Conservation (phyloP, 2,888 invertebrate genomes). For the Oxystoma pomonae region DNA sequence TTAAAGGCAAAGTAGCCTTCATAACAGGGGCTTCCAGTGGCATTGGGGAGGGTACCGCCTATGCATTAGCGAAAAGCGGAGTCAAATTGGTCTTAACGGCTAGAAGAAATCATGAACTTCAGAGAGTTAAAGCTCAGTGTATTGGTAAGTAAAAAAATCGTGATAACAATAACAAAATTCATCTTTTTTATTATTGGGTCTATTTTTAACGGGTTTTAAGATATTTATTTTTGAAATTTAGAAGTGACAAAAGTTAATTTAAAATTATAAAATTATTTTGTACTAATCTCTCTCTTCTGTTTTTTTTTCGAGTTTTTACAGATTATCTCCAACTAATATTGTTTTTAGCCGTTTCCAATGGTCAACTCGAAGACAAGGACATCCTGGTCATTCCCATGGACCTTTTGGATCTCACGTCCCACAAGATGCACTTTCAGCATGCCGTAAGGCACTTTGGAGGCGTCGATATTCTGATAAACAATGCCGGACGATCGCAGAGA, state of each 20-base stretch:
- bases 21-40: constrained; percentile 83
- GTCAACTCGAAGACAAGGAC: constrained; percentile 54
- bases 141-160: constrained; percentile 48
- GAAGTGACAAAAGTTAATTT: too few relatives aligned
- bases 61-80: constrained; percentile 61
- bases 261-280: too few relatives aligned
- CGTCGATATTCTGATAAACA: constrained; percentile 74
- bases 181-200: too few relatives aligned
- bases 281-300: too few relatives aligned
- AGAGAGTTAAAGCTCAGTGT: constrained; percentile 63
- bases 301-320: too few relatives aligned
- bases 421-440: constrained; percentile 56
- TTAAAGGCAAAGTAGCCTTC: constrained; percentile 70
- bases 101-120: constrained; percentile 58
- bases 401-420: constrained; percentile 56
- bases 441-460: constrained; percentile 66
- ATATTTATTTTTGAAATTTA: too few relatives aligned
- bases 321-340: too few relatives aligned
- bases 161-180: too few relatives aligned
- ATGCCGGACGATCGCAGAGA: constrained; percentile 74
- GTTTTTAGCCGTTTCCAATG: constrained; percentile 43
- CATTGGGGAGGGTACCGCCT: constrained; percentile 71
- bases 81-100: constrained; percentile 67
- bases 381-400: constrained; percentile 67
- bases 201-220: not conserved